phyloP scores from a whole-genome alignment of 2,797 vertebrate genomes.

The Artibeus lituratus region DNA sequence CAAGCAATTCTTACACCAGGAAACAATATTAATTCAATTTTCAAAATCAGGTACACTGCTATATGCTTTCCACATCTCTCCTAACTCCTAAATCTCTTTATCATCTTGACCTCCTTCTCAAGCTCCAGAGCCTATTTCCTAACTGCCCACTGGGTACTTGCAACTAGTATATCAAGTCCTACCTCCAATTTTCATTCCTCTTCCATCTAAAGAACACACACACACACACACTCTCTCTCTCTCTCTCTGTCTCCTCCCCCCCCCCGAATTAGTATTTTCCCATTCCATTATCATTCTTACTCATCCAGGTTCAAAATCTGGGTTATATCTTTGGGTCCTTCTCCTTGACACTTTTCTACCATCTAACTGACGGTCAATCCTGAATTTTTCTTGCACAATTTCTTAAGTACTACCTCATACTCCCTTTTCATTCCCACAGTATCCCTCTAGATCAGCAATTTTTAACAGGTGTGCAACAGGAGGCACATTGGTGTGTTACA shows the following conservation, averaged over 20 bases:
- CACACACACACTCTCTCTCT: neutral
- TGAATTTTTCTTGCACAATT: constrained; percentile 7
- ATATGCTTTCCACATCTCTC: constrained; percentile 21
- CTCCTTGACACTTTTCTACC: neutral
- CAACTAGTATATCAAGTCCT: neutral
- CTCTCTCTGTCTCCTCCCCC: too few relatives aligned
- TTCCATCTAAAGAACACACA: neutral
- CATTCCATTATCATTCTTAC: neutral
- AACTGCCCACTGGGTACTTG: neutral
- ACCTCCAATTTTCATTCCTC: neutral
- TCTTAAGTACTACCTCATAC: neutral
- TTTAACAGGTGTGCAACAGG: neutral
- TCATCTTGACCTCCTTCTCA: neutral
- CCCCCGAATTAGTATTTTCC: neutral
- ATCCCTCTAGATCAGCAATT: neutral
- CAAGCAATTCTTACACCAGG: constrained; percentile 40
- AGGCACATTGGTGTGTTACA: neutral
- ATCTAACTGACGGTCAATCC: neutral
- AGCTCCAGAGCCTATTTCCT: constrained; percentile 16
- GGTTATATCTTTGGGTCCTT: neutral
- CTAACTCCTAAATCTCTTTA: constrained; percentile 6
- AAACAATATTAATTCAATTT: constrained; percentile 43
- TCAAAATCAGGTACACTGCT: constrained; percentile 25
- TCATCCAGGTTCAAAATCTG: neutral
- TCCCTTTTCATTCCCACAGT: neutral